These are phyloP conservation scores for Asbolus verrucosus DNA, from an alignment of 1,140 invertebrate species.

Conservation along the genomic window DNA sequence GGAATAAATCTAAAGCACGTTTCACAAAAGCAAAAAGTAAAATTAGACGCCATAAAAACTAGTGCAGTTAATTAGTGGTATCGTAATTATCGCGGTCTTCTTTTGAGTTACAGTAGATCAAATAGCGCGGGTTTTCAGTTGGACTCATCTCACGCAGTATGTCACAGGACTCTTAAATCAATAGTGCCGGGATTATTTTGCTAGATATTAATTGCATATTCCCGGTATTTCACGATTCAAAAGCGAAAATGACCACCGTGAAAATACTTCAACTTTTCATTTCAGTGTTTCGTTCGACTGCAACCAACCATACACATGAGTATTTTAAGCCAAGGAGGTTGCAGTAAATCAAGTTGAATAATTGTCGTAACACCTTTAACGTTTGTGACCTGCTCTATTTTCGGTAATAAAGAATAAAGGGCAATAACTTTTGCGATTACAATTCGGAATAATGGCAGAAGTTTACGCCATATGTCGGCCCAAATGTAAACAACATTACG, in stretches of 20 bases:
- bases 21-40: slow-evolving; percentile 25
- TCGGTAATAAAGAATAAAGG: slow-evolving; percentile 14
- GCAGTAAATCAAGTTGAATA: neutral
- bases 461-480: slow-evolving; percentile 23
- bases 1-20: too few relatives aligned
- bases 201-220: neutral
- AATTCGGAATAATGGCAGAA: neutral
- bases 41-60: slow-evolving; percentile 26
- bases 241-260: neutral
- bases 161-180: slow-evolving; percentile 11
- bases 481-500: slow-evolving; percentile 30
- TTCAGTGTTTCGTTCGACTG: neutral
- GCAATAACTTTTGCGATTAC: neutral
- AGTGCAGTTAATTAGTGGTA: slow-evolving; percentile 33
- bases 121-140: neutral
- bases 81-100: slow-evolving; percentile 22
- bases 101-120: slow-evolving; percentile 5
- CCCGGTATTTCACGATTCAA: neutral
- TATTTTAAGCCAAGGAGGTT: neutral
- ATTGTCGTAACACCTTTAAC: too few relatives aligned
- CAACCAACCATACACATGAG: slow-evolving; percentile 14
- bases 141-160: neutral
- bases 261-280: too few relatives aligned
- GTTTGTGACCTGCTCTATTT: slow-evolving; percentile 10
- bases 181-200: slow-evolving; percentile 2